A percentile compares a stretch with the other conserved stretches of the same genome.
phyloP scores from a whole-genome alignment of 2,888 invertebrate species.

The Rhagophthalmus giganteus region DNA sequence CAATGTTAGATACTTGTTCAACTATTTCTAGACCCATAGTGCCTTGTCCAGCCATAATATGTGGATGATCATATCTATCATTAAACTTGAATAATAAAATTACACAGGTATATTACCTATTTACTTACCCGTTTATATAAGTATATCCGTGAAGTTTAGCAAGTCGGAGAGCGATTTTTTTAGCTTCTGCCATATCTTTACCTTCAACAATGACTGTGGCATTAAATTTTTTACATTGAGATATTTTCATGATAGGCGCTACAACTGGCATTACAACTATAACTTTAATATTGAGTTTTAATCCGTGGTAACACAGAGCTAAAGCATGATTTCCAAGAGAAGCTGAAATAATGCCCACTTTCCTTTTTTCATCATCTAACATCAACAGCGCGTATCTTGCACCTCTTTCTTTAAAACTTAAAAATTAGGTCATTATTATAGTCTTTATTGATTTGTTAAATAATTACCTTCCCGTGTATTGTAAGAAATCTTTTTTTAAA shows the following conservation, averaged over 20 bases:
- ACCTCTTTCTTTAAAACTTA: constrained; percentile 91
- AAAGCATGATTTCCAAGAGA: constrained; percentile 94
- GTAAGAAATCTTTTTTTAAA: constrained; percentile 92
- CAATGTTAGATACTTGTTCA: constrained; percentile 85
- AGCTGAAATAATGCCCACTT: constrained; percentile 85
- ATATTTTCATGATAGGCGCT: constrained; percentile 95
- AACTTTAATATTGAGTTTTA: constrained; percentile 63
- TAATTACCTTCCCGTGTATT: constrained; percentile 87
- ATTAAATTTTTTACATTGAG: constrained; percentile 81
- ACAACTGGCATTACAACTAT: constrained; percentile 93
- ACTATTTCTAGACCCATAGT: constrained; percentile 91
- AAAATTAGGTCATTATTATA: too few species aligned
- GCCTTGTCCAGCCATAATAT: constrained; percentile 94
- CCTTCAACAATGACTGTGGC: constrained; percentile 86
- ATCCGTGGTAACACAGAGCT: constrained; percentile 72
- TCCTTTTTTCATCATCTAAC: constrained; percentile 71
- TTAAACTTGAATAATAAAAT: too few species aligned
- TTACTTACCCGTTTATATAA: constrained; percentile 83
- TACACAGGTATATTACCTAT: too few species aligned
- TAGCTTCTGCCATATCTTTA: constrained; percentile 82
- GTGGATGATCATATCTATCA: constrained; percentile 87
- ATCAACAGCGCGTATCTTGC: constrained; percentile 83
- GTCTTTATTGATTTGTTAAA: too few species aligned
- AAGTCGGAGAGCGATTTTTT: constrained; percentile 74
- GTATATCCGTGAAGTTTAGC: constrained; percentile 70